Base-by-base conservation (phyloP, 2,113 vertebrate species). In the Electrona antarctica region DNA sequence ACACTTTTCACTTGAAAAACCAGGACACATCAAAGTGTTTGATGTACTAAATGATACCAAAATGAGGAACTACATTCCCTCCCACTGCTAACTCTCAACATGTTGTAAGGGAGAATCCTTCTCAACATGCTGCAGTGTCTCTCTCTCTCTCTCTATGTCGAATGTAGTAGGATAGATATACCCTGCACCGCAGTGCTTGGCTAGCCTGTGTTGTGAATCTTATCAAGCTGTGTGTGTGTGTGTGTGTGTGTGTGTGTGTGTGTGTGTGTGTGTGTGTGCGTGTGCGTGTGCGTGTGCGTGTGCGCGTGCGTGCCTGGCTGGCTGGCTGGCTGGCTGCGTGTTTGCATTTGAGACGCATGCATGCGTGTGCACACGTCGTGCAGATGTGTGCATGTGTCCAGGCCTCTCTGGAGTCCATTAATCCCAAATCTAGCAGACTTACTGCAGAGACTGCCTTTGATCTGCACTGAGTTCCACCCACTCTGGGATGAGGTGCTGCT, bases 401-500 rank as follows among this genome's bases (percentile, higher is more conserved):
- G 81, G 83, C 83, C 84, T 82, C 86, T 85, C 79, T 90, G 83
- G 87, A 90, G 84, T 85, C 87, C 86, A 90, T 90, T 93, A 92
- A 93, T 93, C 92, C 90, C 87, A 90, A 90, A 88, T 86, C 88
- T 90, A 92, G 85, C 86, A 89, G 86, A 88, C 77, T 87, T 87
- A 87, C 86, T 87, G 87, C 86, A 84, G 80, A 88, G 76, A 81
- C 84, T 85, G 85, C 76, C 87, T 89, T 88, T 90, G 89, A 89
- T 90, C 89, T 90, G 85, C 71, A 79, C 76, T 73, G 81, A 87
- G 87, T 88, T 66, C 83, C 80, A 89, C 85, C 21, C 21, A 21
- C 21, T 76, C 84, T 83, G 86, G 88, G 89, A 88, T 87, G 81
- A 81, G 81, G 83, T 76, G 80, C 75, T 64, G 78, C 76, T 79